phyloP scores from a whole-genome alignment of 2,888 invertebrate genomes.

The Hermodice carunculata region DNA sequence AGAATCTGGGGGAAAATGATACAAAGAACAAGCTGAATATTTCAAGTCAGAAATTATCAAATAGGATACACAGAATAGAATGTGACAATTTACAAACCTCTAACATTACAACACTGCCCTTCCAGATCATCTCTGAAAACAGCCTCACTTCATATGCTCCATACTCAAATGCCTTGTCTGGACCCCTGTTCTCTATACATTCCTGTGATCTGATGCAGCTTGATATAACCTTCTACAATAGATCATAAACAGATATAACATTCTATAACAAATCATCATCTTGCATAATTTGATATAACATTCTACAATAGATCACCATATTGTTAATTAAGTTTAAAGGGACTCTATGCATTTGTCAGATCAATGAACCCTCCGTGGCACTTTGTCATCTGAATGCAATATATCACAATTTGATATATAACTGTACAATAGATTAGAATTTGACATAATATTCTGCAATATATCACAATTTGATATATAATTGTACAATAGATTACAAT shows the following conservation, averaged over 20 bases:
- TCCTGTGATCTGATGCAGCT: conserved; percentile 51
- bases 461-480: too few relatives aligned
- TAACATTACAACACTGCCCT: conserved; percentile 59
- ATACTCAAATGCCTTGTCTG: conserved; percentile 55
- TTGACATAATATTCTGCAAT: too few relatives aligned
- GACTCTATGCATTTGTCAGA: too few relatives aligned
- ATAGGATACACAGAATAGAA: background rate
- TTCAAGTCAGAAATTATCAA: background rate
- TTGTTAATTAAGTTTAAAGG: too few relatives aligned
- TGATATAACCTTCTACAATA: conserved; percentile 46
- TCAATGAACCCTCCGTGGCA: too few relatives aligned
- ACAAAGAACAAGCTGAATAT: background rate
- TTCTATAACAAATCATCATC: too few relatives aligned
- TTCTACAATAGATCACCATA: too few relatives aligned
- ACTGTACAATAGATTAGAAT: too few relatives aligned
- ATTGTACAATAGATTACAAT: too few relatives aligned
- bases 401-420: too few relatives aligned
- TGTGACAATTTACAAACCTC: conserved; percentile 15
- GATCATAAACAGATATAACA: conserved; percentile 3
- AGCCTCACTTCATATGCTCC: conserved; percentile 62
- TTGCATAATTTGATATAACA: too few relatives aligned
- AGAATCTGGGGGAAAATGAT: background rate
- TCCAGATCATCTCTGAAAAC: conserved; percentile 61
- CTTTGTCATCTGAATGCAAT: too few relatives aligned
- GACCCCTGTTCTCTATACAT: conserved; percentile 55